These are phyloP conservation scores for Montipora capitata DNA, from an alignment of 92 coral and sea anemone species.

Conservation along the genomic window DNA sequence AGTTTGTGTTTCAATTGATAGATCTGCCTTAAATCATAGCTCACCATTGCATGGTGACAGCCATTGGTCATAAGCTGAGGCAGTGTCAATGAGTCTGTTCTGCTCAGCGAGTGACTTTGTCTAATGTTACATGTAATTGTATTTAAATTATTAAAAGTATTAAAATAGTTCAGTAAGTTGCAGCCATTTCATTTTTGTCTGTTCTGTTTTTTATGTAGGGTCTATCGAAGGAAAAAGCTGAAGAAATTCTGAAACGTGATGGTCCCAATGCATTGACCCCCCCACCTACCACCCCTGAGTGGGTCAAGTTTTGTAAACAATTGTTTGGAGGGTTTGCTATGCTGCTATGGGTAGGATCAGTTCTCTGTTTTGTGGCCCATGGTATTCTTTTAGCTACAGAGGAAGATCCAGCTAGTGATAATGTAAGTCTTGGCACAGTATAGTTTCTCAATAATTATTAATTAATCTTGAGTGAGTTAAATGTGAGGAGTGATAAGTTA, in stretches of 20 bases:
- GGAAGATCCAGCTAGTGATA: conserved; percentile 92
- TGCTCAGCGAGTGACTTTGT: no score
- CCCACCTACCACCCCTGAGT: conserved; percentile 97
- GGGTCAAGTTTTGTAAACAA: conserved; percentile 92
- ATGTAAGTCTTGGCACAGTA: conserved; percentile 71
- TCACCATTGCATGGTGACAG: no score
- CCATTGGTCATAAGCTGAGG: no score
- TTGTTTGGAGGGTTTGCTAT: conserved; percentile 95
- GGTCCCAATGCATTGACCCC: conserved; percentile 98
- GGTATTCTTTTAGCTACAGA: conserved; percentile 68
- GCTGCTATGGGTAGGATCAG: conserved; percentile 92
- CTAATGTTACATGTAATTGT: no score
- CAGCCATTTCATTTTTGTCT: not conserved
- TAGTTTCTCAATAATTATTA: no score
- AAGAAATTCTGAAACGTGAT: conserved; percentile 80
- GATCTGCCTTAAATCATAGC: no score
- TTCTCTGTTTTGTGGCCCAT: conserved; percentile 86
- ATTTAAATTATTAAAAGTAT: no score
- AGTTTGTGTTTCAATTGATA: no score
- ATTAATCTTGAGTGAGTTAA: not conserved
- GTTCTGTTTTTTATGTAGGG: conserved; percentile 67
- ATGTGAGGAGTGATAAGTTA: not conserved
- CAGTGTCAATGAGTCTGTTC: no score
- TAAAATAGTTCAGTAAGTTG: no score
- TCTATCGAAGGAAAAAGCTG: conserved; percentile 81